Conservation (phyloP, 2,113 vertebrate genomes). For the Maccullochella peelii region DNA sequence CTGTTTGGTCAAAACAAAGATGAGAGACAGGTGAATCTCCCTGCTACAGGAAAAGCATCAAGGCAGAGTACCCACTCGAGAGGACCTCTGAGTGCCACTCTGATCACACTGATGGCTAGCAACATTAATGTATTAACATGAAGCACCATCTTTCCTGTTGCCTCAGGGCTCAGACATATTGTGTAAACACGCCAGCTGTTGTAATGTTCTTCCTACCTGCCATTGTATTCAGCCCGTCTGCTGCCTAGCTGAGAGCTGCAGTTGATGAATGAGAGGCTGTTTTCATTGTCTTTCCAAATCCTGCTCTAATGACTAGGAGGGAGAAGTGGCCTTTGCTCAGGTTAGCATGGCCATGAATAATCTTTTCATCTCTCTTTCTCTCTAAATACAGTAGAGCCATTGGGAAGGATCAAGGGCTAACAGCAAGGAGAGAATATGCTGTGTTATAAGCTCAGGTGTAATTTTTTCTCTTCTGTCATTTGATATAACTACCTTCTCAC, state of each 20-base stretch:
- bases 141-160: conserved; percentile 48
- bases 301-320: conserved; percentile 31
- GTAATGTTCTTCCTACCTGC: conserved; percentile 16
- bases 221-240: conserved; percentile 28
- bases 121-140: conserved; percentile 44
- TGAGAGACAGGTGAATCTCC: conserved; percentile 28
- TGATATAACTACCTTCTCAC: neutral
- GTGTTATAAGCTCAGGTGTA: neutral
- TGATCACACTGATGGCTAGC: conserved; percentile 39
- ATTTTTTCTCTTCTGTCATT: neutral
- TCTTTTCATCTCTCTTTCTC: conserved; percentile 26
- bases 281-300: conserved; percentile 59
- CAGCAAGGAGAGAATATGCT: conserved; percentile 15
- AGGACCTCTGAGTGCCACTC: conserved; percentile 39
- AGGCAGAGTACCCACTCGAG: conserved; percentile 39
- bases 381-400: conserved; percentile 1
- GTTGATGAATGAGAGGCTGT: conserved; percentile 44
- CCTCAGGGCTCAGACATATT: conserved; percentile 30
- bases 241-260: conserved; percentile 22
- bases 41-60: conserved; percentile 31
- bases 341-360: conserved; percentile 49
- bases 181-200: conserved; percentile 33
- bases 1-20: conserved; percentile 28
- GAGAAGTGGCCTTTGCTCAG: conserved; percentile 42
- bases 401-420: conserved; percentile 6